Evolutionary conservation across 1,140 invertebrate genomes (phyloP).

Genomic region (Formica exsecta): DNA sequence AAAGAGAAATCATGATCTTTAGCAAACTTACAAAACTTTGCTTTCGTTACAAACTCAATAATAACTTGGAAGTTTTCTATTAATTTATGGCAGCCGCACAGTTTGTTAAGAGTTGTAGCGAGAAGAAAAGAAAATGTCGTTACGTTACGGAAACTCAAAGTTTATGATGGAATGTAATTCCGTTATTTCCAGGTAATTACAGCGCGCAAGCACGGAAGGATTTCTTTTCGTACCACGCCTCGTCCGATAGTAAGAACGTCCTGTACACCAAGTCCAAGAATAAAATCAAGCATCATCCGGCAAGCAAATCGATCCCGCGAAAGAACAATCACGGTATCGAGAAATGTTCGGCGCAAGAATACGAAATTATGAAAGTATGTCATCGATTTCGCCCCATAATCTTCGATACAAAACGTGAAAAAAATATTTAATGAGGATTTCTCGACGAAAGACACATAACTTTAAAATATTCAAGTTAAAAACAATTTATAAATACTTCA

Average conservation of each 20-base stretch:
- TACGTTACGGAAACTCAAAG: slow-evolving; percentile 20
- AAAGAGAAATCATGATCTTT: slow-evolving; percentile 33
- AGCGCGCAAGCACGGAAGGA: slow-evolving; percentile 56
- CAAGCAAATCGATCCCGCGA: slow-evolving; percentile 77
- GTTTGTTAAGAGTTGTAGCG: slow-evolving; percentile 45
- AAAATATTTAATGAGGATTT: neutral
- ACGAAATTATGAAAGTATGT: slow-evolving; percentile 90
- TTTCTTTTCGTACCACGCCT: slow-evolving; percentile 47
- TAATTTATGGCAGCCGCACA: slow-evolving; percentile 50
- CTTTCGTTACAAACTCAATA: slow-evolving; percentile 60
- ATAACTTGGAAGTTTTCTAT: slow-evolving; percentile 59
- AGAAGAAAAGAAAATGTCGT: slow-evolving; percentile 47
- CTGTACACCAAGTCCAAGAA: slow-evolving; percentile 60
- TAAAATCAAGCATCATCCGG: slow-evolving; percentile 76
- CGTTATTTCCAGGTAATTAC: slow-evolving; percentile 59
- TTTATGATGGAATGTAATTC: slow-evolving; percentile 47
- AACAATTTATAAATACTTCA: slow-evolving; percentile 1
- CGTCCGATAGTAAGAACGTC: slow-evolving; percentile 69
- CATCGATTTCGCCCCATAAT: slow-evolving; percentile 30
- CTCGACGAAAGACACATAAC: neutral
- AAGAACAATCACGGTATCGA: slow-evolving; percentile 81
- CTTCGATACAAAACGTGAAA: neutral
- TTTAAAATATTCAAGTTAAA: neutral
- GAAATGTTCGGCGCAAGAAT: slow-evolving; percentile 89
- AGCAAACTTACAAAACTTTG: slow-evolving; percentile 37